phyloP scores from a whole-genome alignment of 2,113 vertebrate species.

The Reinhardtius hippoglossoides region DNA sequence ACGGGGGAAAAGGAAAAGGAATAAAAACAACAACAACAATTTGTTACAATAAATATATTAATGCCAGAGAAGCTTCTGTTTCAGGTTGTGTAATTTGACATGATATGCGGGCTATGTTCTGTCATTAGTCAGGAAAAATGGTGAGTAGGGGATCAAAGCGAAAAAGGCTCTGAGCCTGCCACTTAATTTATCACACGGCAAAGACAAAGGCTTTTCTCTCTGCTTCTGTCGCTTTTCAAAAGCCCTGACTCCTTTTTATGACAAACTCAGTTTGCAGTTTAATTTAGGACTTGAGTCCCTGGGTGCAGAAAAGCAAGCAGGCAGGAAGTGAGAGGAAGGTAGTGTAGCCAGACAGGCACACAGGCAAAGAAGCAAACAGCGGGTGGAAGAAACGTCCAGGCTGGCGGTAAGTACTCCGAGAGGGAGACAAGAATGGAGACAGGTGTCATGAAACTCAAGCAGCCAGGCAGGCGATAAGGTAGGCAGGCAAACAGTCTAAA shows the following conservation, averaged over 20 bases:
- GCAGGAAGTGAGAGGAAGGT: slow-evolving; percentile 64
- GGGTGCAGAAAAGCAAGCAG: slow-evolving; percentile 80
- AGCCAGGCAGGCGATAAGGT: slow-evolving; percentile 29
- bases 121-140: slow-evolving; percentile 86
- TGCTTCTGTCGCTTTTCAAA: slow-evolving; percentile 88
- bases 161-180: slow-evolving; percentile 84
- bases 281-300: slow-evolving; percentile 91
- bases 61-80: slow-evolving; percentile 71
- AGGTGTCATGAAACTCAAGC: slow-evolving; percentile 68
- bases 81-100: slow-evolving; percentile 85
- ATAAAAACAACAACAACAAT: slow-evolving; percentile 73
- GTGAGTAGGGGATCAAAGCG: slow-evolving; percentile 90
- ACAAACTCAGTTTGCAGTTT: slow-evolving; percentile 91
- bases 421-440: slow-evolving; percentile 65
- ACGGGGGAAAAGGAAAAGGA: slow-evolving; percentile 39
- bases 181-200: slow-evolving; percentile 95
- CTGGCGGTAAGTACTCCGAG: slow-evolving; percentile 52
- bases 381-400: slow-evolving; percentile 60
- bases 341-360: slow-evolving; percentile 57
- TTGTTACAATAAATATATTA: slow-evolving; percentile 82
- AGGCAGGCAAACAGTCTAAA: slow-evolving; percentile 35
- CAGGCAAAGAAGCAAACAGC: slow-evolving; percentile 57
- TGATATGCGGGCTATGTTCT: slow-evolving; percentile 85
- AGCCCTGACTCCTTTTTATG: slow-evolving; percentile 89
- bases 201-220: slow-evolving; percentile 91